Percentiles rank a stretch among this genome's conserved stretches.
Evolutionary conservation across 64 coral and sea anemone genomes (phyloP).

Genomic region (Pachyseris speciosa): DNA sequence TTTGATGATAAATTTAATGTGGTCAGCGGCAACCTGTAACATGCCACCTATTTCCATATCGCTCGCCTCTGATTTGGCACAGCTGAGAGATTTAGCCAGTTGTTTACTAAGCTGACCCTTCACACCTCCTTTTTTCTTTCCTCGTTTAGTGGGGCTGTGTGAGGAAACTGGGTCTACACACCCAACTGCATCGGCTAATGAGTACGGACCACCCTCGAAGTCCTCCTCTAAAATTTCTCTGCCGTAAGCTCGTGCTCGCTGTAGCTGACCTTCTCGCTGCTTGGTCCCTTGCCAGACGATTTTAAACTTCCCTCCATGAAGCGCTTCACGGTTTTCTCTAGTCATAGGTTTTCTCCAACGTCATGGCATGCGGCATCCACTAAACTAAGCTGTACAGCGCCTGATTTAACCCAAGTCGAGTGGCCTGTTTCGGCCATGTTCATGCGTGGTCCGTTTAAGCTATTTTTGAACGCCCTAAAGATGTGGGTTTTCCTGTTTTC

Average conservation of each 20-base stretch:
- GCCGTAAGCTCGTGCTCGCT: neutral
- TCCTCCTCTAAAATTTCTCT: slow-evolving; percentile 9
- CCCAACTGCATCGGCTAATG: neutral
- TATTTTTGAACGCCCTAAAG: slow-evolving; percentile 34
- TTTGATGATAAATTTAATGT: neutral
- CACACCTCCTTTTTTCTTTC: neutral
- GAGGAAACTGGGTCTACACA: neutral
- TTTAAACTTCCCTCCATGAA: neutral
- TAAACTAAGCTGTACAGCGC: slow-evolving; percentile 2
- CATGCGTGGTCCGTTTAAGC: neutral
- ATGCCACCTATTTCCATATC: neutral
- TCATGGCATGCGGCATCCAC: slow-evolving; percentile 30
- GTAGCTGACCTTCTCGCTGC: neutral
- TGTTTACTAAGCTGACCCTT: neutral
- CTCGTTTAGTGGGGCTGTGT: neutral
- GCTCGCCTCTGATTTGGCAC: neutral
- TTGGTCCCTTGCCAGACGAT: too few species aligned
- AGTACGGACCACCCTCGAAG: slow-evolving; percentile 15
- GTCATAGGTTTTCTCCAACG: neutral
- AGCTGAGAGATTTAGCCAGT: neutral
- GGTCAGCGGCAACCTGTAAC: neutral
- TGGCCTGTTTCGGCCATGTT: slow-evolving; percentile 60
- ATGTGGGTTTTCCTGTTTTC: slow-evolving; percentile 44
- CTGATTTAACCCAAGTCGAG: too few species aligned
- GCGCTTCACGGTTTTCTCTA: neutral